Conservation (phyloP, 2,888 invertebrate genomes). For the Dioctria linearis region DNA sequence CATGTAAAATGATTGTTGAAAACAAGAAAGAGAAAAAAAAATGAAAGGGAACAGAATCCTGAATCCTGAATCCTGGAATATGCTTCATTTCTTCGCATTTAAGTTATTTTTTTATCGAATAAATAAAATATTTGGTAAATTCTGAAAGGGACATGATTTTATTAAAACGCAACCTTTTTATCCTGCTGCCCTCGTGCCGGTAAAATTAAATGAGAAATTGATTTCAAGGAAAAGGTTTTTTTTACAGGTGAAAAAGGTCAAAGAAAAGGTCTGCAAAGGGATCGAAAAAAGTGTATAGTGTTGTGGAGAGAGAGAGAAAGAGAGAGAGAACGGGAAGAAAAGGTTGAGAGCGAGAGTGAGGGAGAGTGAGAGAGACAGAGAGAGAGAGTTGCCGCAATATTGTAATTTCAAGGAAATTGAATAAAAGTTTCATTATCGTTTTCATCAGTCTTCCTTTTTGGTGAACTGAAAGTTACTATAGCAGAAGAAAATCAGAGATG, state of each 20-base stretch:
- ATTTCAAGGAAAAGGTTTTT: conserved; percentile 29
- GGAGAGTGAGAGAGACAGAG: not conserved
- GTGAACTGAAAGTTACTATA: not conserved
- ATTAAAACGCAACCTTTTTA: conserved; percentile 33
- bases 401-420: conserved; percentile 49
- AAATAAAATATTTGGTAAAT: conserved; percentile 52
- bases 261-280: conserved; percentile 26
- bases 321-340: too few species aligned
- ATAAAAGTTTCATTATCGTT: conserved; percentile 48
- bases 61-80: conserved; percentile 8
- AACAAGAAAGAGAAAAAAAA: conserved; percentile 10
- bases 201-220: conserved; percentile 46
- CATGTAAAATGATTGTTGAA: conserved; percentile 33
- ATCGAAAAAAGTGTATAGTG: not conserved
- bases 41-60: too few species aligned
- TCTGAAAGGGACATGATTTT: conserved; percentile 45
- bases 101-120: conserved; percentile 51
- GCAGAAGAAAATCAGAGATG: conserved; percentile 21
- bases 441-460: conserved; percentile 27
- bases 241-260: conserved; percentile 47
- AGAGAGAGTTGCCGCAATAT: conserved; percentile 24
- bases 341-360: too few species aligned
- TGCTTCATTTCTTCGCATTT: conserved; percentile 49
- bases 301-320: too few species aligned
- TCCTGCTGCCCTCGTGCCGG: conserved; percentile 2